Percentiles rank a stretch among this genome's conserved stretches.
These are phyloP conservation scores for Pristionchus mayeri DNA, from an alignment of 2,888 invertebrate genomes.

Conservation along the genomic window DNA sequence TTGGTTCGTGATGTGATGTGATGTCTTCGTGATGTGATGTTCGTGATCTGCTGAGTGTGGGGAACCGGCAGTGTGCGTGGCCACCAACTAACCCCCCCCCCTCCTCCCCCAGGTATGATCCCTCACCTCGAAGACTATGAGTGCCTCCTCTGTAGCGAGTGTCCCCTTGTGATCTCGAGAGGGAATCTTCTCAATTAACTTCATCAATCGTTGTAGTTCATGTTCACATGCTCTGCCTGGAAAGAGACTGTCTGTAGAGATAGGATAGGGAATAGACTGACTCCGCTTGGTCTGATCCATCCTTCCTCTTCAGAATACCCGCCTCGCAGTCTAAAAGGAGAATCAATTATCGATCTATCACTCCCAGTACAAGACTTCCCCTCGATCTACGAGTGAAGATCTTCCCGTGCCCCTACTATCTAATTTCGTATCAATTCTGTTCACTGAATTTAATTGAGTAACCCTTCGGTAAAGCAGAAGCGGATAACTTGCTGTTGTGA, in stretches of 20 bases:
- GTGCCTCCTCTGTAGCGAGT: conserved; percentile 27
- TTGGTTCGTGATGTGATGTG: conserved; percentile 39
- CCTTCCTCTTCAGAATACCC: conserved; percentile 32
- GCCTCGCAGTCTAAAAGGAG: background rate
- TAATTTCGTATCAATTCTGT: conserved; percentile 48
- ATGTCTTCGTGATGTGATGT: no score
- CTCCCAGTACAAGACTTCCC: background rate
- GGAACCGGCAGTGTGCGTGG: background rate
- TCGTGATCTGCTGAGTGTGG: background rate
- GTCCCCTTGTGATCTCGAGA: conserved; percentile 11
- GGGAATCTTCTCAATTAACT: conserved; percentile 41
- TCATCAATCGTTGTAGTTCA: conserved; percentile 45
- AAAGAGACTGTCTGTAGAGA: no score
- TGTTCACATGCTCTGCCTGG: conserved; percentile 49
- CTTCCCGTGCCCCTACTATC: background rate
- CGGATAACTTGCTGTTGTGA: background rate
- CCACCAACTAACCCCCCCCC: background rate
- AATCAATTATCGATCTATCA: conserved; percentile 13
- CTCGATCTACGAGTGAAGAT: background rate
- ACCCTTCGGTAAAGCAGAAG: conserved; percentile 46
- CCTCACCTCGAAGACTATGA: conserved; percentile 43
- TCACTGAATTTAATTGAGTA: conserved; percentile 47
- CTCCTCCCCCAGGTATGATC: background rate
- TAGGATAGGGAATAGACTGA: background rate
- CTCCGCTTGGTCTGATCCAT: conserved; percentile 49